Conservation (phyloP, 2,888 invertebrate species). For the Neocrepidodera transversa region DNA sequence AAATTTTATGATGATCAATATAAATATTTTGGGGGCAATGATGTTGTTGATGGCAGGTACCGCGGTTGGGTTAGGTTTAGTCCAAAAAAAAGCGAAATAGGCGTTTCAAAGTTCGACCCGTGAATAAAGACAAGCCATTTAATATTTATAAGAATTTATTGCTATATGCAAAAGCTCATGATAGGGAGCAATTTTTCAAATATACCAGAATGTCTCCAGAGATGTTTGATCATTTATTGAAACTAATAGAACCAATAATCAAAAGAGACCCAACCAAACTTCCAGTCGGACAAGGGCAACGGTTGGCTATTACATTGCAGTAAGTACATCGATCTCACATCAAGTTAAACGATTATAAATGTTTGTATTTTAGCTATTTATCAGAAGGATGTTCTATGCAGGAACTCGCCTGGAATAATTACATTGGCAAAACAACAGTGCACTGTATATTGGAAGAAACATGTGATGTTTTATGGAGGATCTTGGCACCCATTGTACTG, state of each 20-base stretch:
- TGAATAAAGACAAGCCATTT: background rate
- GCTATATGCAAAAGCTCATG: background rate
- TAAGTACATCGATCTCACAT: background rate
- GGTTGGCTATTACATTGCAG: conserved; percentile 17
- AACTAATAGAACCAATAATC: background rate
- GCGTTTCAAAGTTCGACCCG: conserved; percentile 2
- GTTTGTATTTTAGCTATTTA: conserved; percentile 33
- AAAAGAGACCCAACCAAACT: background rate
- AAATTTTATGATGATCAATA: no score
- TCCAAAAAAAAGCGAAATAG: conserved; percentile 5
- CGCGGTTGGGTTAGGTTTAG: no score
- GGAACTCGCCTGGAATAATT: conserved; percentile 35
- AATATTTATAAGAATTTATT: background rate
- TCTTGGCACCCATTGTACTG: conserved; percentile 18
- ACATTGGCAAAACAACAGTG: conserved; percentile 46
- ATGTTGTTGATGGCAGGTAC: no score
- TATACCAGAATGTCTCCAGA: conserved; percentile 21
- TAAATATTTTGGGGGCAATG: no score
- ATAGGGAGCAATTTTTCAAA: conserved; percentile 26
- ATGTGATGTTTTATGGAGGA: conserved; percentile 44
- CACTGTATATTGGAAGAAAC: conserved; percentile 40
- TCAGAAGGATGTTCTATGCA: conserved; percentile 39
- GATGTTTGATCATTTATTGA: conserved; percentile 11
- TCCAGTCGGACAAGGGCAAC: background rate
- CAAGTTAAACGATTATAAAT: background rate